phyloP scores from a whole-genome alignment of 1,140 invertebrate species.

The Drosophila neocordata region DNA sequence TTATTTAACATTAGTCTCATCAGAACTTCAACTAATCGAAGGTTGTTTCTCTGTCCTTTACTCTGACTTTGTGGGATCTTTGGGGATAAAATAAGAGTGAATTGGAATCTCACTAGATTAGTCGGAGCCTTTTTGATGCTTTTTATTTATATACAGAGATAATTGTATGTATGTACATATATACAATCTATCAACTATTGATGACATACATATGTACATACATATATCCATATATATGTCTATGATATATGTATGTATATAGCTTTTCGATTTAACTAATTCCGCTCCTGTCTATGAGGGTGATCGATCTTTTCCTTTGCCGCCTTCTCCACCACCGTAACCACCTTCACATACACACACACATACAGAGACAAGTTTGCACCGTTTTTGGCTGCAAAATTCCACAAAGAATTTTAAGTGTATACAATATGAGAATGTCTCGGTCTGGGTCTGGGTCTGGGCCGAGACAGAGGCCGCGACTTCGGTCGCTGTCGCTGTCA shows the following conservation, averaged over 20 bases:
- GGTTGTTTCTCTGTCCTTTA: too few relatives aligned
- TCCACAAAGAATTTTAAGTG: conserved; percentile 76
- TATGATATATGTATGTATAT: conserved; percentile 1
- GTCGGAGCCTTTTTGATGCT: too few relatives aligned
- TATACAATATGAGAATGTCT: conserved; percentile 76
- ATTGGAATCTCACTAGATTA: too few relatives aligned
- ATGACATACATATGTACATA: background rate
- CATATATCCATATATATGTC: background rate
- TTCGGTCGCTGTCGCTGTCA: conserved; percentile 23
- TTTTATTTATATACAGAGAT: too few relatives aligned
- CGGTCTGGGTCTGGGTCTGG: conserved; percentile 62
- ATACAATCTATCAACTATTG: too few relatives aligned
- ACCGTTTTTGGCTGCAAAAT: conserved; percentile 71
- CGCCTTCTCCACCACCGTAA: background rate
- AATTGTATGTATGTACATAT: too few relatives aligned
- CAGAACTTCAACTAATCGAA: too few relatives aligned
- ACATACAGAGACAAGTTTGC: conserved; percentile 32
- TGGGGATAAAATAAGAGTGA: too few relatives aligned
- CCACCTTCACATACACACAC: conserved; percentile 5
- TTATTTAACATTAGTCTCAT: too few relatives aligned
- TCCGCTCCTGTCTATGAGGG: background rate
- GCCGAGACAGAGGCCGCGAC: conserved; percentile 14
- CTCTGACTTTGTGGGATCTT: too few relatives aligned
- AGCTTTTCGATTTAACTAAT: background rate
- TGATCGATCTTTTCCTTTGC: conserved; percentile 24